Evolutionary conservation across 2,797 vertebrate species (phyloP), one percentile per base, ranked within the genome.

Genomic region (Crocodylus rhombifer): DNA sequence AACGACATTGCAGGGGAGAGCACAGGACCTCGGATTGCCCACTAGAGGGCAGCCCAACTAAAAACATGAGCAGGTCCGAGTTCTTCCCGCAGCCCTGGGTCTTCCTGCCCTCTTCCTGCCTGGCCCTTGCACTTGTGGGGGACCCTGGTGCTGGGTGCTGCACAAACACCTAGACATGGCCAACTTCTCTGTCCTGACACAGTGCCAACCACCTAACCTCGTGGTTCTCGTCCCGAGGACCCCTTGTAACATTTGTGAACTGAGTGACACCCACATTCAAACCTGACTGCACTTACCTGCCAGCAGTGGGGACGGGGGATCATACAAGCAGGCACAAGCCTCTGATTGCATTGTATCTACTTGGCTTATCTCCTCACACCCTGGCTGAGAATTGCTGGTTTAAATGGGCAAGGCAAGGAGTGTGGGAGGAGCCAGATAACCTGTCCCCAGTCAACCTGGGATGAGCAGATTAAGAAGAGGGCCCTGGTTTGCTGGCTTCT

Each of bases 11-110:
- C 42, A 51, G 9, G 42, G 42, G 42, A 51, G 42, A 51, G 42
- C 42, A 10, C 42, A 51, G 42, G 42, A 51, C 42, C 42, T 80
- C 79, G 30, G 14, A 1, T 1, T 82, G 88, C 69, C 94, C 97
- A 87, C 97, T 95, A 97, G 97, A 97, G 97, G 96, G 97, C 93
- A 96, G 96, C 92, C 97, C 94, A 84, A 97, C 91, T 94, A 96
- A 97, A 96, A 97, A 23, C 93, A 96, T 92, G 33, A 61, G 69
- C 90, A 87, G 36, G 18, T 10, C 51, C 79, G 6, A 1, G 51
- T 26, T 33, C 83, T 42, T 5, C 9, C 65, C 5, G 71, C 0
- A 2, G 2, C 13, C 1, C 26, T 0, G 15, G 6, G 69, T 6
- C 7, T 73, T 51, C 10, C 42, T 11, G 42, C 42, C 42, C 42